Evolutionary conservation across 2,113 vertebrate species (phyloP).

Genomic region (Cynocephalus volans): DNA sequence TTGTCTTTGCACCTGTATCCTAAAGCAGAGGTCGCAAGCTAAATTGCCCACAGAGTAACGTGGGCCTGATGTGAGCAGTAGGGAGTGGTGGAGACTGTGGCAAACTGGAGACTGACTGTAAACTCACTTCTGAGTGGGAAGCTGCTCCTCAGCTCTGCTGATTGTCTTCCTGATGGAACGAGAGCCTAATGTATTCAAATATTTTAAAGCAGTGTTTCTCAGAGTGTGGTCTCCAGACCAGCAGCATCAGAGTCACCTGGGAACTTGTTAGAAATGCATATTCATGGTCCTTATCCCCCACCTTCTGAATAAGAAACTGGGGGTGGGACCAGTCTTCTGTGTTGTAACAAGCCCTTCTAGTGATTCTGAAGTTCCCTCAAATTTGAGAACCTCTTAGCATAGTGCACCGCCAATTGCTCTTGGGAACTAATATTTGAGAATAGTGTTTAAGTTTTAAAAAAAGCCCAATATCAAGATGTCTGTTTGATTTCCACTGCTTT

Average conservation of each 20-base stretch:
- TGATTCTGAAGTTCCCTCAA: neutral
- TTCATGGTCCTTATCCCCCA: too few species aligned
- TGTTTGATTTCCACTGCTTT: neutral
- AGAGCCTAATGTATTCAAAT: neutral
- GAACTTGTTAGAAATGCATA: neutral
- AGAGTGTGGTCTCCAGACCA: neutral
- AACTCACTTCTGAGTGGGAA: too few species aligned
- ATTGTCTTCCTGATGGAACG: neutral
- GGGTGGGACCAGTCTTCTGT: neutral
- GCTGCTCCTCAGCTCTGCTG: neutral
- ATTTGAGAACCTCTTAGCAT: neutral
- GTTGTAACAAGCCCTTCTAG: neutral
- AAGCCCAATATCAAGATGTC: neutral
- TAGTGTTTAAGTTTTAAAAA: neutral
- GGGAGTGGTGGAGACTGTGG: neutral
- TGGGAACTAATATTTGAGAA: neutral
- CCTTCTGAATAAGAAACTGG: neutral
- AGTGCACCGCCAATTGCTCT: neutral
- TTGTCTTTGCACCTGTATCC: neutral
- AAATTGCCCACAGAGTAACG: neutral
- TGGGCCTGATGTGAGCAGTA: neutral
- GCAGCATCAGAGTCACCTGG: neutral
- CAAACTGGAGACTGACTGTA: neutral
- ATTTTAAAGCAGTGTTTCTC: neutral
- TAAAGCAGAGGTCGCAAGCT: neutral